phyloP scores from a whole-genome alignment of 2,113 vertebrate species.

The Perognathus longimembris region DNA sequence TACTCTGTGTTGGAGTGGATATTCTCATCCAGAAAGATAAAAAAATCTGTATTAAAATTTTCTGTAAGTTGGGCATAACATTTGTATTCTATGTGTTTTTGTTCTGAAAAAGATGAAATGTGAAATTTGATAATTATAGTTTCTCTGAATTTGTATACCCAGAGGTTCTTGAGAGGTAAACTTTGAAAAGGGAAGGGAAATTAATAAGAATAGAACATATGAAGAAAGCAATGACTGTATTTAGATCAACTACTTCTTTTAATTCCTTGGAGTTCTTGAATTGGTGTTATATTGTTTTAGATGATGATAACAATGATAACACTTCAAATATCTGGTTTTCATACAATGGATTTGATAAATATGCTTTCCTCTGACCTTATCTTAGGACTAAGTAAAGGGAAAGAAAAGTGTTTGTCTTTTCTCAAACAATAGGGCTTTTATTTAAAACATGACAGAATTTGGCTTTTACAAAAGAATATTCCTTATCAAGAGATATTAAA shows the following conservation, averaged over 20 bases:
- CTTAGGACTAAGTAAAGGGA: slow-evolving; percentile 48
- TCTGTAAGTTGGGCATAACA: background rate
- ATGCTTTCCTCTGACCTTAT: background rate
- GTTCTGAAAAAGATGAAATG: slow-evolving; percentile 54
- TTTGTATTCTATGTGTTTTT: slow-evolving; percentile 12
- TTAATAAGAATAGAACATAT: background rate
- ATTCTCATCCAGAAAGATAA: background rate
- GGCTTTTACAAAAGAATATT: slow-evolving; percentile 64
- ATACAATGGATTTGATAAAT: background rate
- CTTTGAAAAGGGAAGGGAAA: slow-evolving; percentile 42
- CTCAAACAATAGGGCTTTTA: background rate
- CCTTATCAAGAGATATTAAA: slow-evolving; percentile 73
- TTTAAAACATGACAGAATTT: slow-evolving; percentile 46
- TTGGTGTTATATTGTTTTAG: slow-evolving; percentile 11
- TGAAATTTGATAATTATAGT: slow-evolving; percentile 37
- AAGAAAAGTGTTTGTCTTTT: slow-evolving; percentile 60
- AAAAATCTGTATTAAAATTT: background rate
- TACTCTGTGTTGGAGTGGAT: background rate
- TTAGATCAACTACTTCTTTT: background rate
- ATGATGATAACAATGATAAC: background rate
- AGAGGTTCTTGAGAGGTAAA: background rate
- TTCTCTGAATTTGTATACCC: slow-evolving; percentile 30
- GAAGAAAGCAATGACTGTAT: slow-evolving; percentile 21
- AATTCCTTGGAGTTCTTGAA: slow-evolving; percentile 27
- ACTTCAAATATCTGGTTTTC: background rate